These are phyloP conservation scores for Mimachlamys varia DNA, from an alignment of 2,888 invertebrate genomes.

Conservation along the genomic window DNA sequence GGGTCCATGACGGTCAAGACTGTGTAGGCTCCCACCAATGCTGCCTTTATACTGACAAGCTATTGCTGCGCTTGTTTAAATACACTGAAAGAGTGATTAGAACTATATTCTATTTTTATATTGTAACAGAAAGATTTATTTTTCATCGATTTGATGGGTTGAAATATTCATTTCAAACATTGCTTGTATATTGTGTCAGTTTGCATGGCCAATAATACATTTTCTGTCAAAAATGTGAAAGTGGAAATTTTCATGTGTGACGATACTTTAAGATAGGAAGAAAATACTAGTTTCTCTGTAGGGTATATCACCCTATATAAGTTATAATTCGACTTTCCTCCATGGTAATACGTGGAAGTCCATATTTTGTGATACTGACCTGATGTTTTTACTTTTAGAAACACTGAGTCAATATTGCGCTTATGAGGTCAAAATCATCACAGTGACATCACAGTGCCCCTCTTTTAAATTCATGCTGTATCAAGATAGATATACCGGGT, in stretches of 20 bases:
- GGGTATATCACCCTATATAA: no score
- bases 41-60: not conserved
- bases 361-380: no score
- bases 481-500: no score
- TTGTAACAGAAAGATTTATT: not conserved
- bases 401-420: no score
- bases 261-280: not conserved
- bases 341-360: no score
- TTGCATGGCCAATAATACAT: not conserved
- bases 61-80: not conserved
- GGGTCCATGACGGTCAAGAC: not conserved
- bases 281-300: no score
- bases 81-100: not conserved
- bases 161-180: not conserved
- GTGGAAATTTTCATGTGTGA: not conserved
- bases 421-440: no score
- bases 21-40: not conserved
- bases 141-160: not conserved
- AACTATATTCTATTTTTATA: conserved; percentile 12
- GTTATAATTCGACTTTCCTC: no score
- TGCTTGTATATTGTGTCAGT: conserved; percentile 5
- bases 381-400: no score
- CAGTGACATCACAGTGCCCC: no score
- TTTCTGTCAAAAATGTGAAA: not conserved
- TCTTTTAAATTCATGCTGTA: no score